Conservation (phyloP, 2,113 vertebrate genomes). For the Eulemur rufifrons region DNA sequence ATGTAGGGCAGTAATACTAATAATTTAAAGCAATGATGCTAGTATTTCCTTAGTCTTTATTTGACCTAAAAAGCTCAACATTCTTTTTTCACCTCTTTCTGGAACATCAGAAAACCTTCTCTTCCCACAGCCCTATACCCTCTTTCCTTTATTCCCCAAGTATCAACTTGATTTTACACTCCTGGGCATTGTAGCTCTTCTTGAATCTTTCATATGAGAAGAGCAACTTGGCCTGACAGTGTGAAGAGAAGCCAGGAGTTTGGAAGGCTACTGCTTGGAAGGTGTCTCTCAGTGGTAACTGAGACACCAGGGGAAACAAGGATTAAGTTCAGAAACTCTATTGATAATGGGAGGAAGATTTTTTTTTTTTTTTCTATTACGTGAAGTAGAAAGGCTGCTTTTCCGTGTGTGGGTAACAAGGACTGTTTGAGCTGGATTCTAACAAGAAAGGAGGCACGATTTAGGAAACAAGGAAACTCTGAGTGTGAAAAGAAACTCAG, state of each 20-base stretch:
- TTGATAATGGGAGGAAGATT: not conserved
- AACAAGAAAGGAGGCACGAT: not conserved
- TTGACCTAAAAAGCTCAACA: not conserved
- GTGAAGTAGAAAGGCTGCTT: not conserved
- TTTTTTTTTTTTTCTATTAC: not conserved
- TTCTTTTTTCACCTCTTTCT: not conserved
- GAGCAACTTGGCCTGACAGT: not conserved
- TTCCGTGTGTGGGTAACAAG: not conserved
- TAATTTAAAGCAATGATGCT: not conserved
- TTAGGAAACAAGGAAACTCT: not conserved
- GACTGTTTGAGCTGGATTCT: not conserved
- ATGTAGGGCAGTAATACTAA: not conserved
- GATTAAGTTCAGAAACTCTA: not conserved
- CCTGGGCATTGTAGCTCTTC: not conserved
- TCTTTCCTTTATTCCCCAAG: not conserved
- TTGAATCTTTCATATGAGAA: not conserved
- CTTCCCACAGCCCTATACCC: not conserved
- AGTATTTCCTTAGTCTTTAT: not conserved
- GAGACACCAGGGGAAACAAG: not conserved
- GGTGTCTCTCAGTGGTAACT: not conserved
- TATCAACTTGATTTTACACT: not conserved
- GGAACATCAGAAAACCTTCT: not conserved
- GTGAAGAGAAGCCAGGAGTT: not conserved
- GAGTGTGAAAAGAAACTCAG: not conserved
- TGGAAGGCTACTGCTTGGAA: not conserved